Evolutionary conservation across 2,113 vertebrate species (phyloP), one percentile per base, ranked within the genome.

Genomic region (Bombycilla garrulus): DNA sequence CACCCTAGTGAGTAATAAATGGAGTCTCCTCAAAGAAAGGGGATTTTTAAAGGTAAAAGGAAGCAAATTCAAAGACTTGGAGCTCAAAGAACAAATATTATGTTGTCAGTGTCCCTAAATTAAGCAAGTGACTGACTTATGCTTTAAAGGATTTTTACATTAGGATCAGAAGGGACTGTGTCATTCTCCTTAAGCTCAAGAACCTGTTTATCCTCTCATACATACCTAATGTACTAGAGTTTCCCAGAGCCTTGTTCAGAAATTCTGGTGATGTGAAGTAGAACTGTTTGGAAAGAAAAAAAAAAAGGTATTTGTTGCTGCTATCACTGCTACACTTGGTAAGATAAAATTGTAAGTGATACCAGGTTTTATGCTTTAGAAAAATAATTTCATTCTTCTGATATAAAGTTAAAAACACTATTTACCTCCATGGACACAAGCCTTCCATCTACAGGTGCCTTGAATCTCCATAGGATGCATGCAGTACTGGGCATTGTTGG

Each of bases 181-280:
- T 60, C 53, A 54, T 67, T 90, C 61, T 94, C 28, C 60, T 62
- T 65, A 25, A 26, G 54, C 48, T 82, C 88, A 96, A 91, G 48
- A 62, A 69, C 42, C 90, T 16, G 21, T 80, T 61, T 54, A 67
- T 96, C 54, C 53, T 70, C 65, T 97, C 86, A 40, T 81, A 62
- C 92, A 69, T 96, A 72, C 66, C 31, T 96, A 96, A 96, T 95
- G 17, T 35, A 26, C n/a, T 26, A 19, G 26, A 51, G 26, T 22
- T 72, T 77, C 36, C 17, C 7, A 66, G 40, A 91, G 5, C 20
- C 64, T 26, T 29, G 15, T 73, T 94, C 45, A 91, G 47, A 76
- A 87, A 44, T 66, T 81, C 24, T 79, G 21, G 7, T 51, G 40
- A 62, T 79, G 8, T 50, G 21, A 42, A 77, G 4, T 38, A 85